A percentile compares a stretch with the other conserved stretches of the same genome.
Conservation (phyloP, 92 coral and sea anemone genomes). For the Muricea muricata region DNA sequence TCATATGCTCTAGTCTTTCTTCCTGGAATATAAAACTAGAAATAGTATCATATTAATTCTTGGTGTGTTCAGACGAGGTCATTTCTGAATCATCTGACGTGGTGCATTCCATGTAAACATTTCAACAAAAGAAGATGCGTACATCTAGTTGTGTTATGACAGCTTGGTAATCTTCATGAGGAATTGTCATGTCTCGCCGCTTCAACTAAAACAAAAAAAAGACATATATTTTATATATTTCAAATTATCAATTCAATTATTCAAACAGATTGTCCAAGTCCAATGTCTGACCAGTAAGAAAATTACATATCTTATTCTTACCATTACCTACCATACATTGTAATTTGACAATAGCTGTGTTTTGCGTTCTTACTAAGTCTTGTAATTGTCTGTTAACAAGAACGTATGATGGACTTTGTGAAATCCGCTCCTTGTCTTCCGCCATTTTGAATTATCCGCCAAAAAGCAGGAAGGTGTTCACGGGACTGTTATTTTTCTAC, state of each 20-base stretch:
- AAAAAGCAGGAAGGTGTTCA: background rate
- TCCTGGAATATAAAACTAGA: slow-evolving; percentile 58
- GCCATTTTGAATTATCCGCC: slow-evolving; percentile 64
- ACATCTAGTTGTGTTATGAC: slow-evolving; percentile 30
- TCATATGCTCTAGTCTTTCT: slow-evolving; percentile 90
- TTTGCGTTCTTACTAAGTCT: slow-evolving; percentile 88
- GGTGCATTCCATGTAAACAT: too few relatives aligned
- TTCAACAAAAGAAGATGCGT: too few relatives aligned
- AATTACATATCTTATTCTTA: too few relatives aligned
- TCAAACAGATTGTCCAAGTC: too few relatives aligned
- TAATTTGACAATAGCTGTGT: slow-evolving; percentile 71
- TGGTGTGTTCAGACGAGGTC: too few relatives aligned
- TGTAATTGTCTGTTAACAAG: slow-evolving; percentile 92
- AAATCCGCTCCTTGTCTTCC: slow-evolving; percentile 53
- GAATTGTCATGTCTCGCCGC: slow-evolving; percentile 27
- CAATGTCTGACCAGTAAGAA: too few relatives aligned
- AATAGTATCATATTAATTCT: background rate
- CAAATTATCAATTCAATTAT: too few relatives aligned
- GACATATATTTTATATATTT: too few relatives aligned
- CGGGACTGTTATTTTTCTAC: slow-evolving; percentile 5
- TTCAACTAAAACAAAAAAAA: background rate
- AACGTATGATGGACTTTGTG: slow-evolving; percentile 69
- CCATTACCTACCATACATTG: slow-evolving; percentile 79
- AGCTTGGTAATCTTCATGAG: slow-evolving; percentile 32
- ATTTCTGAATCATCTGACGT: too few relatives aligned